Evolutionary conservation across 2,113 vertebrate species (phyloP).

Genomic region (Oncorhynchus clarkii): DNA sequence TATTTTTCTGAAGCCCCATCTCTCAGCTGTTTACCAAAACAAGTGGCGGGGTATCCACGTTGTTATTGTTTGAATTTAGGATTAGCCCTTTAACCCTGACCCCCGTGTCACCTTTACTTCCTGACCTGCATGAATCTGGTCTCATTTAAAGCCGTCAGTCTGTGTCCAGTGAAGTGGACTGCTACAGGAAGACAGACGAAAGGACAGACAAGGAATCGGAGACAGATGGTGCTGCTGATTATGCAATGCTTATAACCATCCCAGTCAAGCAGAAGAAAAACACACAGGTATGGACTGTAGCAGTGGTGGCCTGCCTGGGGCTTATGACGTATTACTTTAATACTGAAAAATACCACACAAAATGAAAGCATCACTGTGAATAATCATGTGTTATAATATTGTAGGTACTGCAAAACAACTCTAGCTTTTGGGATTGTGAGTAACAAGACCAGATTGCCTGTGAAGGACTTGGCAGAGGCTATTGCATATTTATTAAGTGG

Average conservation of each 20-base stretch:
- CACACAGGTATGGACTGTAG: no score
- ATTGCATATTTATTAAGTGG: slow-evolving; percentile 50
- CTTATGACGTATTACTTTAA: no score
- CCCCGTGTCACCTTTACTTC: slow-evolving; percentile 7
- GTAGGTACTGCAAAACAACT: neutral
- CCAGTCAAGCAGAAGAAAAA: neutral
- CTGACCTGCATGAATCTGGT: neutral
- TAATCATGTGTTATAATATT: no score
- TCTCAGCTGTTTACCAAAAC: no score
- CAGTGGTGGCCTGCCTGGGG: no score
- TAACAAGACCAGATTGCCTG: slow-evolving; percentile 25
- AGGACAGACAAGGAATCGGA: slow-evolving; percentile 14
- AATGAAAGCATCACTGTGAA: no score
- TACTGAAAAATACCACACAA: no score
- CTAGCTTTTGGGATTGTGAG: slow-evolving; percentile 6
- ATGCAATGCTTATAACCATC: slow-evolving; percentile 7
- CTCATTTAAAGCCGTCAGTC: no score
- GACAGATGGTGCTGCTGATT: slow-evolving; percentile 1
- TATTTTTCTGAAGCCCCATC: no score
- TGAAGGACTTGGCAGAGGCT: slow-evolving; percentile 50
- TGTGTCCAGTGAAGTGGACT: no score
- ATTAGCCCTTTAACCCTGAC: slow-evolving; percentile 14
- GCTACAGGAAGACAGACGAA: no score
- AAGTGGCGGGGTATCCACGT: no score
- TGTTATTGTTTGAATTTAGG: slow-evolving; percentile 8